These are phyloP conservation scores for Notospermus geniculatus DNA, from an alignment of 1,140 invertebrate genomes.

Conservation along the genomic window DNA sequence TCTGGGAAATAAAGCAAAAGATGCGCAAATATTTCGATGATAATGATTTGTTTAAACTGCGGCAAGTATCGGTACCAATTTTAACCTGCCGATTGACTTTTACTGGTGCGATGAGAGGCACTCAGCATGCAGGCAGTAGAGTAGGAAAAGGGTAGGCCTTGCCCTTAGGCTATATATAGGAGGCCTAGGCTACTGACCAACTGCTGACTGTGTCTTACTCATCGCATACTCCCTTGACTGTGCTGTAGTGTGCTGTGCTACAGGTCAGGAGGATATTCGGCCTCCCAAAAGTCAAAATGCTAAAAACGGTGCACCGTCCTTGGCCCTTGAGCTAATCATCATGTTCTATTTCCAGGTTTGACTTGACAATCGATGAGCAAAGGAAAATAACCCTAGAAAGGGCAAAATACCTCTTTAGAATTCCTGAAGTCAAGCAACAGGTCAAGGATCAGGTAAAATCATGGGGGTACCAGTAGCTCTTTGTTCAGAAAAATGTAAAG, in stretches of 20 bases:
- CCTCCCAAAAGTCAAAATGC: too few species aligned
- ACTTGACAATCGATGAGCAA: constrained; percentile 1
- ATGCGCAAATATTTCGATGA: constrained; percentile 4
- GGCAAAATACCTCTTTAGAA: constrained; percentile 4
- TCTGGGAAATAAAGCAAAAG: constrained; percentile 5
- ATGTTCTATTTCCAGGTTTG: constrained; percentile 13
- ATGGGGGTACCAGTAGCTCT: background rate
- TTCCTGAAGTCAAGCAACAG: constrained; percentile 10
- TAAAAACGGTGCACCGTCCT: too few species aligned
- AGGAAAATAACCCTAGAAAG: background rate
- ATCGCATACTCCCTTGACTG: too few species aligned
- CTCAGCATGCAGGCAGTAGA: too few species aligned
- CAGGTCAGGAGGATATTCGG: too few species aligned
- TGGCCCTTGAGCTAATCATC: too few species aligned
- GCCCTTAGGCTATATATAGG: too few species aligned
- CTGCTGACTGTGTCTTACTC: too few species aligned
- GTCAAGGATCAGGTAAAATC: background rate
- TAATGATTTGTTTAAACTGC: constrained; percentile 7
- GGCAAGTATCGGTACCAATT: background rate
- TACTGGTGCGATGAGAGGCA: background rate
- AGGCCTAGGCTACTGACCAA: too few species aligned
- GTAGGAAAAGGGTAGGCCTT: too few species aligned
- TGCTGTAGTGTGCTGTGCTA: too few species aligned
- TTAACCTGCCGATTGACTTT: background rate
- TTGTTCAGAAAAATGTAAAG: background rate